phyloP scores from a whole-genome alignment of 2,113 vertebrate genomes.

The Conger conger region DNA sequence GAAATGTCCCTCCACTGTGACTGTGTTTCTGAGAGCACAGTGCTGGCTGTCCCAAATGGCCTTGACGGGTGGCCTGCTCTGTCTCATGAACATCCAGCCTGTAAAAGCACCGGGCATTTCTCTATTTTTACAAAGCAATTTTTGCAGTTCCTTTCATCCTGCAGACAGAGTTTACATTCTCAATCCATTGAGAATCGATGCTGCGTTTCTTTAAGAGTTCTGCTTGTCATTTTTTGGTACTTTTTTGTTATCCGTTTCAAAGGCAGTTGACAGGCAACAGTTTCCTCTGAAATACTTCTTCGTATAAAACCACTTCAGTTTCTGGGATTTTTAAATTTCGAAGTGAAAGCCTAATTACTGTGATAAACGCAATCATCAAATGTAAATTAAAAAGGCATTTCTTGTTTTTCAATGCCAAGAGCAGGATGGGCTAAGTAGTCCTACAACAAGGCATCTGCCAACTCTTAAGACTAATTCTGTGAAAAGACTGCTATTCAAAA shows the following conservation, averaged over 20 bases:
- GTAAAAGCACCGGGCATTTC: conserved; percentile 2
- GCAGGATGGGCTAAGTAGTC: neutral
- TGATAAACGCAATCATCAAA: no score
- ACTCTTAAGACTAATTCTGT: conserved; percentile 16
- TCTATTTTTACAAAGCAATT: conserved; percentile 39
- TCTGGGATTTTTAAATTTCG: no score
- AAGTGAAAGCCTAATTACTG: no score
- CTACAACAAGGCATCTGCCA: neutral
- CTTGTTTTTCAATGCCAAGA: neutral
- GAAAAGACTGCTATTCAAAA: conserved; percentile 42
- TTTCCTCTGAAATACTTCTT: neutral
- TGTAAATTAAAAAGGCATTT: no score
- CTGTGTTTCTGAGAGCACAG: no score
- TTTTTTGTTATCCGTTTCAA: neutral
- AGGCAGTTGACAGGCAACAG: neutral
- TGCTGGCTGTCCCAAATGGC: neutral
- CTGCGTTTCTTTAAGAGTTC: neutral
- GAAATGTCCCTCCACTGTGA: no score
- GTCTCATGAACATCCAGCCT: neutral
- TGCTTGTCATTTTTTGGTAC: no score
- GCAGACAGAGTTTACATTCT: neutral
- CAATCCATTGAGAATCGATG: neutral
- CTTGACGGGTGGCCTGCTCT: neutral
- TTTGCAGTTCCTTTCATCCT: neutral
- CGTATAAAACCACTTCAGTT: neutral